Evolutionary conservation across 1,140 invertebrate species (phyloP), one percentile per base, ranked within the genome.

Genomic region (Diachasmimorpha longicaudata): DNA sequence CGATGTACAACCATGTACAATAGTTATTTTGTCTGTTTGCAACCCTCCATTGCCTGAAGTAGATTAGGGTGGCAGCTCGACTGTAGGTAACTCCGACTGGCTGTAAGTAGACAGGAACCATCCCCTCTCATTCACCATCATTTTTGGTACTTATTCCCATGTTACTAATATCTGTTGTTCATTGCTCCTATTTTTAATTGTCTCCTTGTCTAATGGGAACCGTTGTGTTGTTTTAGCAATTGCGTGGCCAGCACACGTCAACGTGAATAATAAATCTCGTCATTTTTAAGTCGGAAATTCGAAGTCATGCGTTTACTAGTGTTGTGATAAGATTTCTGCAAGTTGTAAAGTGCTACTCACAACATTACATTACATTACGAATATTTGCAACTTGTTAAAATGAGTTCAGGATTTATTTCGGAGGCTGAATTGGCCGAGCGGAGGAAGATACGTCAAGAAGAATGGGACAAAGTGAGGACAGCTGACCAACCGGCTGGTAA

Each of bases 391-490:
- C 10, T 8, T 39, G 9, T 13, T 44, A 85, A 91, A 84, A 96
- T 95, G 95, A 96, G 95, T 91, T 95, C 95, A 1, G 94, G 95
- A 66, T 98, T 98, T 90, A 94, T 97, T 80, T 93, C 95, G 10
- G 96, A 97, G 89, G 90, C 91, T 19, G 96, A 98, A 89, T 90
- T 97, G 46, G 92, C 94, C 46, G 96, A 97, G 83, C 92, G 93
- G 42, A 91, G 94, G 68, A 91, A 92, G 80, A 88, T 91, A 52
- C 90, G 96, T 13, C 97, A 99, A 85, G 95, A 97, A 88, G 96
- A 98, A 93, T 98, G 97, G 97, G 96, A 98, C 80, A 95, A 94
- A 91, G 96, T 97, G 0, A 89, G 97, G 79, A 94, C 94, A 79
- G 92, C 95, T 25, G 94, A 96, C 81, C 93, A 98, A 85, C 96